Percentiles rank a stretch among this genome's conserved stretches.
Conservation (phyloP, 2,888 invertebrate species). For the Chloroclysta siterata region DNA sequence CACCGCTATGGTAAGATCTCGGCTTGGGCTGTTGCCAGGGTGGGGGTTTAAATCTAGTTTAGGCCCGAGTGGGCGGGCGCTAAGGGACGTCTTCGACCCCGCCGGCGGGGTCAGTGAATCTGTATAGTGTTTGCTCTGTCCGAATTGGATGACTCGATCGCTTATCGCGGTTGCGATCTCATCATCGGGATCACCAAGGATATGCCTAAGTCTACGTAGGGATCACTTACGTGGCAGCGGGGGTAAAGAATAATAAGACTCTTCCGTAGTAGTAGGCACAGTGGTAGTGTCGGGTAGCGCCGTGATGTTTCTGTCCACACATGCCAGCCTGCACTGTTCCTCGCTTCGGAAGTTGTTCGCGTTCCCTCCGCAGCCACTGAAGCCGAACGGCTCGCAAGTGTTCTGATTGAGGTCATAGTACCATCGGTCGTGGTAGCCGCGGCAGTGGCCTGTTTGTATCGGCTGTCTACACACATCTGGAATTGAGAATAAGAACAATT, state of each 20-base stretch:
- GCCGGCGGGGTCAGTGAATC: too few species aligned
- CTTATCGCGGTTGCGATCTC: too few species aligned
- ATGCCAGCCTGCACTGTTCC: conserved; percentile 88
- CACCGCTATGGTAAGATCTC: too few species aligned
- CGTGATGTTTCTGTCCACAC: conserved; percentile 58
- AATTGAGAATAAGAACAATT: background rate
- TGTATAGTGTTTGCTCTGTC: too few species aligned
- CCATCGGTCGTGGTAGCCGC: conserved; percentile 92
- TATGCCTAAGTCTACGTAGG: too few species aligned
- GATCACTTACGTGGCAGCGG: conserved; percentile 31
- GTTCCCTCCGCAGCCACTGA: conserved; percentile 95
- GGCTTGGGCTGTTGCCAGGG: too few species aligned
- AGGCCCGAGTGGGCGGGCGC: too few species aligned
- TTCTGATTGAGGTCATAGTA: conserved; percentile 90
- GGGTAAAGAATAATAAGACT: conserved; percentile 11
- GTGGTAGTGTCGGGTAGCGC: conserved; percentile 36
- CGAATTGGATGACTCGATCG: too few species aligned
- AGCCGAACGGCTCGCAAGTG: conserved; percentile 93
- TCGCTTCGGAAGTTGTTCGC: conserved; percentile 93
- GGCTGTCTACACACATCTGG: conserved; percentile 87
- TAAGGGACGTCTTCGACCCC: too few species aligned
- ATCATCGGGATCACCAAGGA: too few species aligned
- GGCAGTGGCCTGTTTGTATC: conserved; percentile 90
- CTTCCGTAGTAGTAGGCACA: conserved; percentile 23
- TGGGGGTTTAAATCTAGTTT: too few species aligned